Base-by-base conservation (phyloP, 1,140 invertebrate species). In the Doryteuthis pealeii region DNA sequence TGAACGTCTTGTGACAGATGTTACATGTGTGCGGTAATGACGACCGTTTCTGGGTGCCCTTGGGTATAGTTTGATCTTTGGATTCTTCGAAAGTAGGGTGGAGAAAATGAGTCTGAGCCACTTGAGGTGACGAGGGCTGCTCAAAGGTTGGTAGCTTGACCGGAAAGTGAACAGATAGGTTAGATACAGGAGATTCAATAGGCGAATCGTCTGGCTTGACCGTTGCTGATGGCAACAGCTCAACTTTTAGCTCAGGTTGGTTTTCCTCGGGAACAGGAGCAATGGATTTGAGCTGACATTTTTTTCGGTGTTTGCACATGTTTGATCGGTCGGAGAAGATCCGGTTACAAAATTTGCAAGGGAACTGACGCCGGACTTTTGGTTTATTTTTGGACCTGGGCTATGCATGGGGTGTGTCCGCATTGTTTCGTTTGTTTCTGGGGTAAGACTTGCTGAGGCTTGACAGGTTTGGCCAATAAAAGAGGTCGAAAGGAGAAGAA, bases 1-100 rank as follows among this genome's bases (percentile, higher is more conserved):
- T 76, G 45, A 82, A 81, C 14, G 70, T 72, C 54, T 82, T 79
- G 22, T 73, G 74, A 72, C 82, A 84, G 58, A 73, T 65, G 28
- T 49, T 45, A 45, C 77, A 78, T 30, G 35, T 15, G 54, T 79
- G 74, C 32, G 75, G 79, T 54, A 40, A 40, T 10, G 35, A 10
- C 3, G 35, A 5, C 10, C 35, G 35, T 40, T 5, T 40, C 5
- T 28, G 54, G 6, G 54, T 62, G 26, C 26, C 26, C 18, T 62
- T 22, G 6, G 2, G 18, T n/a, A 62, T 28, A 62, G 18, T 22
- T 22, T 12, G 22, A 62, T 62, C 26, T 62, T 62, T 62, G 18
- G 26, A 6, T 62, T 22, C 26, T 62, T 15, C 54, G 18, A 5
- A 22, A 62, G 26, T 8, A 15, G 54, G 10, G 26, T 28, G 54